phyloP scores from a whole-genome alignment of 2,113 vertebrate genomes.

The Dryoscopus gambensis region DNA sequence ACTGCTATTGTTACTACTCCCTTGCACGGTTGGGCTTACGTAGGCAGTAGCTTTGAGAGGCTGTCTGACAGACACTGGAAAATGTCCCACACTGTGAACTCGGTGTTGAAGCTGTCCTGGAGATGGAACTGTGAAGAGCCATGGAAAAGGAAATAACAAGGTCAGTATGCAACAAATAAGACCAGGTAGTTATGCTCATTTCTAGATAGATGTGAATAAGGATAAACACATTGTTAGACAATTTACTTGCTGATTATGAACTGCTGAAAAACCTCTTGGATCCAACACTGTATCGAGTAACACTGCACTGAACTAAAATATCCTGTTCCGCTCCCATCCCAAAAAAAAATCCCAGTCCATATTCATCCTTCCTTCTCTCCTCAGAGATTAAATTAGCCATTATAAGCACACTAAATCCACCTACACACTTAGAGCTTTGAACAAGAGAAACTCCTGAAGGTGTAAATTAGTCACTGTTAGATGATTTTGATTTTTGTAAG shows the following conservation, averaged over 20 bases:
- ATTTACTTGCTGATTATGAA: not conserved
- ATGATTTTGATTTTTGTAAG: not conserved
- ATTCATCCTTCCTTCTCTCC: not conserved
- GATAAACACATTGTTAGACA: not conserved
- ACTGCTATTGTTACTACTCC: constrained; percentile 65
- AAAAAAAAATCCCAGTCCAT: not conserved
- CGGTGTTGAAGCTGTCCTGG: constrained; percentile 90
- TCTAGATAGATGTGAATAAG: not conserved
- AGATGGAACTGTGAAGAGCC: constrained; percentile 80
- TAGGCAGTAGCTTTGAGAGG: constrained; percentile 95
- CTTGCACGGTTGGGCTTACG: constrained; percentile 92
- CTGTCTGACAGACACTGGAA: constrained; percentile 80
- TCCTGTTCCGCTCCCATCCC: not conserved
- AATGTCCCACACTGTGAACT: constrained; percentile 91
- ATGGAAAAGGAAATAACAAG: not conserved
- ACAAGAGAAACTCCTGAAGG: not conserved
- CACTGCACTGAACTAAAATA: not conserved
- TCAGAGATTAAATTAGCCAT: not conserved
- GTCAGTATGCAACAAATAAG: not conserved
- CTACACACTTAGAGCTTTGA: not conserved
- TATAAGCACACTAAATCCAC: not conserved
- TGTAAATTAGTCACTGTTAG: not conserved
- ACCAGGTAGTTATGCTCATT: not conserved
- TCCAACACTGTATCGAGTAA: not conserved
- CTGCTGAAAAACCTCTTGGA: not conserved